These are phyloP conservation scores for Scaptomyza flava DNA, from an alignment of 2,888 invertebrate genomes.

Conservation along the genomic window DNA sequence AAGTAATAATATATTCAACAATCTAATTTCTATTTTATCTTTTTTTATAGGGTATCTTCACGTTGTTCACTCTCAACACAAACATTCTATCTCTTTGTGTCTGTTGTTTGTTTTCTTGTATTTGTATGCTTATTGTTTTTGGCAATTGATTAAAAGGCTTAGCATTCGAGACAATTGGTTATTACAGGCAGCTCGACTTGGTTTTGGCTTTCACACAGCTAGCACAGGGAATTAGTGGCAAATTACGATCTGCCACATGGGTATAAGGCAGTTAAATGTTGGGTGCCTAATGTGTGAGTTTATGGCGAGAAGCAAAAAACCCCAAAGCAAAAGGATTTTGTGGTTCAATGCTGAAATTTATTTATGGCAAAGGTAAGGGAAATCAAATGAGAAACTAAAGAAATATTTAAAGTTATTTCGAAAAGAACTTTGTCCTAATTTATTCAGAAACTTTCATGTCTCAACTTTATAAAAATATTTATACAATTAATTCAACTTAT, in stretches of 20 bases:
- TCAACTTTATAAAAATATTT: neutral
- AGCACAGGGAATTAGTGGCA: constrained; percentile 60
- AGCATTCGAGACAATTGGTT: constrained; percentile 71
- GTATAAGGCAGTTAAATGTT: constrained; percentile 63
- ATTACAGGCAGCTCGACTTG: constrained; percentile 24
- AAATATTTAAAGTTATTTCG: too few species aligned
- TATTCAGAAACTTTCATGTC: too few species aligned
- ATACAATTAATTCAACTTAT: neutral
- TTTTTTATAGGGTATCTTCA: constrained; percentile 14
- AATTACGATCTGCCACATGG: constrained; percentile 56
- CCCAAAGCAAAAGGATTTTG: constrained; percentile 20
- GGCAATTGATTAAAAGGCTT: constrained; percentile 79
- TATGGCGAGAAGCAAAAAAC: constrained; percentile 50
- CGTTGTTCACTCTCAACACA: neutral
- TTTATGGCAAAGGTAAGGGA: neutral
- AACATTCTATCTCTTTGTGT: neutral
- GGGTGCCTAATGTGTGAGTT: constrained; percentile 72
- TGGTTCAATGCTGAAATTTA: constrained; percentile 7
- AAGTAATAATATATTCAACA: too few species aligned
- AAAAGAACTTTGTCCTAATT: too few species aligned
- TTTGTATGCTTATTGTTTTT: constrained; percentile 42
- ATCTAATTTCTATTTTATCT: too few species aligned
- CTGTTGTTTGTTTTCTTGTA: constrained; percentile 1
- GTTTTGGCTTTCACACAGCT: constrained; percentile 5
- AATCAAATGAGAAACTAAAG: too few species aligned